Evolutionary conservation across 2,113 vertebrate genomes (phyloP).

Genomic region (Megaleporinus macrocephalus): DNA sequence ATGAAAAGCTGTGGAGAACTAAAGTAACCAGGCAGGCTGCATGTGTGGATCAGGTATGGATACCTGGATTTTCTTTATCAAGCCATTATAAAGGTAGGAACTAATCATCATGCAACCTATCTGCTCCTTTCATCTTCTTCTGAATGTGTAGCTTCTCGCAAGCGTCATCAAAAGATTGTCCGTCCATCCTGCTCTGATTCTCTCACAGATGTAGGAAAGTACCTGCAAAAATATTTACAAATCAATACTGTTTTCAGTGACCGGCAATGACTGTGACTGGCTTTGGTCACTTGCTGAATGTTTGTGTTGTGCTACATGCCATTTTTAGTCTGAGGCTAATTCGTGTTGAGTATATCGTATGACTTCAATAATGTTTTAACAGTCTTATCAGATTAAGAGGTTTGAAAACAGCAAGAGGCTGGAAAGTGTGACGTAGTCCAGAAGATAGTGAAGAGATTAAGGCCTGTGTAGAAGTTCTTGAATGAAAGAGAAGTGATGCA

Average conservation of each 20-base stretch:
- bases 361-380: neutral
- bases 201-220: neutral
- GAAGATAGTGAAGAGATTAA: too few species aligned
- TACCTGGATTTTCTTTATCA: neutral
- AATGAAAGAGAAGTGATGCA: too few species aligned
- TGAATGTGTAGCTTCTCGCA: neutral
- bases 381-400: neutral
- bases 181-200: neutral
- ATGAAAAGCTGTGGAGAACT: neutral
- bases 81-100: slow-evolving; percentile 34
- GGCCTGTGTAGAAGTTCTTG: neutral
- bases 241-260: slow-evolving; percentile 32
- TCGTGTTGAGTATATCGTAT: neutral
- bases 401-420: neutral
- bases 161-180: neutral
- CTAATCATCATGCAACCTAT: neutral
- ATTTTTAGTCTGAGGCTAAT: neutral
- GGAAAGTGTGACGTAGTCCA: too few species aligned
- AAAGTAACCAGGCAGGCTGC: neutral
- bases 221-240: neutral
- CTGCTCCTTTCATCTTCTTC: neutral
- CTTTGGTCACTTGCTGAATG: slow-evolving; percentile 31
- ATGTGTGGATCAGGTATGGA: neutral
- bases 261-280: slow-evolving; percentile 47
- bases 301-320: neutral